Base-by-base conservation (phyloP, 2,113 vertebrate species). In the Elaphurus davidianus region DNA sequence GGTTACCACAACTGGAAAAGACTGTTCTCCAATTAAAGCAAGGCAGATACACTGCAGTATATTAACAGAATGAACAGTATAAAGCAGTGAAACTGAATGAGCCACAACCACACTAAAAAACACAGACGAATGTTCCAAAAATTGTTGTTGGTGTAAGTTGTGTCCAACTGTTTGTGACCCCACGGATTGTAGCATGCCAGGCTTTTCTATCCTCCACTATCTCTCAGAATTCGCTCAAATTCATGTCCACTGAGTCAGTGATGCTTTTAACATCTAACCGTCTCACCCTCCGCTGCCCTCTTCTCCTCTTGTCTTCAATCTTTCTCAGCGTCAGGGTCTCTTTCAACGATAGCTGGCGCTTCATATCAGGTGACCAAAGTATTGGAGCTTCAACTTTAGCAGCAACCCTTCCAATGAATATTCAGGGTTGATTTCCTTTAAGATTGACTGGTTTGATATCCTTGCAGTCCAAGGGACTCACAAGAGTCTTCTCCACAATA, bases 101-200 rank as follows among this genome's bases (percentile, higher is more conserved):
- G 64, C 11, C 62, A 91, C 9, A 94, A 59, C 12, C 45, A 87
- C 9, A 92, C 43, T 94, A 2, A 59, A 95, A 96, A 79, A 71
- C 45, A 87, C 27, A 25, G 17, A 67, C 25, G 13, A 47, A 62
- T 54, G 87, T 83, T 95, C 87, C 60, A 55, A 90, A 95, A 96
- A 52, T 17, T 6, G 14, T 40, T 3, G 21, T 0, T 74, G 36
- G 0, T 11, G n/a, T 84, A 43, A 74, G 36, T 43, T 8, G 0
- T 43, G 71, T 43, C 21, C 36, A 25, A 1, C 21, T 12, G 36
- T 74, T 25, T 43, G 71, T 11, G 21, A 74, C 36, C 11, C 36
- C 71, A 40, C 2, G 36, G 36, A 74, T 21, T 43, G 21, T 7
- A 74, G 36, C 10, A 43, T 0, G 5, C 11, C 71, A 74, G 71